A percentile compares a stretch with the other conserved stretches of the same genome.
Conservation (phyloP, 1,140 invertebrate genomes). For the Drosophila ananassae region DNA sequence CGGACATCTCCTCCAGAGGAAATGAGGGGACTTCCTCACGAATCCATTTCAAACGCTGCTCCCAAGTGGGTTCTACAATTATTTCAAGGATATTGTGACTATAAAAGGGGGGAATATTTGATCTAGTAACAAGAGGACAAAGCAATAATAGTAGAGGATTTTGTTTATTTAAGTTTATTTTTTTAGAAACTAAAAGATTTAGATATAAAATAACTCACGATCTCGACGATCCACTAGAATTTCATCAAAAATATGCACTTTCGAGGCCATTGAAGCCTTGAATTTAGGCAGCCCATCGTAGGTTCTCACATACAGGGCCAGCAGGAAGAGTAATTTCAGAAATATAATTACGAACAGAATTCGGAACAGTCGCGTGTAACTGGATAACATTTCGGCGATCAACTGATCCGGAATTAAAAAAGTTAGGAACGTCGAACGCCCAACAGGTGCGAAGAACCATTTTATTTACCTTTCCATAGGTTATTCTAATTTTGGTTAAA, state of each 20-base stretch:
- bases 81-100: not conserved
- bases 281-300: not conserved
- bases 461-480: too few relatives aligned
- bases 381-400: constrained; percentile 35
- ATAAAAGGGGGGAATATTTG: not conserved
- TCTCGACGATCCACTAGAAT: constrained; percentile 47
- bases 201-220: constrained; percentile 16
- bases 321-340: constrained; percentile 48
- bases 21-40: constrained; percentile 60
- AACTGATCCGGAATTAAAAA: constrained; percentile 15
- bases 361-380: constrained; percentile 41
- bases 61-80: constrained; percentile 36
- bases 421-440: not conserved
- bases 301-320: constrained; percentile 33
- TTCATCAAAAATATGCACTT: constrained; percentile 41
- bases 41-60: constrained; percentile 49
- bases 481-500: too few relatives aligned
- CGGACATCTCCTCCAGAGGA: constrained; percentile 51
- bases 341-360: constrained; percentile 51
- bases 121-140: not conserved
- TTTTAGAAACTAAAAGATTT: too few relatives aligned
- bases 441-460: not conserved
- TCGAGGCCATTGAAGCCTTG: not conserved
- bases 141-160: too few relatives aligned
- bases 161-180: too few relatives aligned